These are phyloP conservation scores for Diabrotica balteata DNA, from an alignment of 2,888 invertebrate genomes.

Conservation along the genomic window DNA sequence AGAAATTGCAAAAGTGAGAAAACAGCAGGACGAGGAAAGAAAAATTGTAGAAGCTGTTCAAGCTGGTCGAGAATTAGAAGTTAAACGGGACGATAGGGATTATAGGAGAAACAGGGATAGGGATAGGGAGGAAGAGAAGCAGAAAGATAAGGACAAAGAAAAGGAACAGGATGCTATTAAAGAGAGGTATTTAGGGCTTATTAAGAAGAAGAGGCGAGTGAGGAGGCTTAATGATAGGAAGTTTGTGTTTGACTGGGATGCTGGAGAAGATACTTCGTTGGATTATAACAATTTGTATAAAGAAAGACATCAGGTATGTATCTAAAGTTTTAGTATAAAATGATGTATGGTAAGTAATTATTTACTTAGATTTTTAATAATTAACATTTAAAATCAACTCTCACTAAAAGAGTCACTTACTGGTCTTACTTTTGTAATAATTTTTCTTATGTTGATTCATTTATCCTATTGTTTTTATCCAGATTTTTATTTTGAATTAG, in stretches of 20 bases:
- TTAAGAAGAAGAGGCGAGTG: constrained; percentile 92
- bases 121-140: constrained; percentile 63
- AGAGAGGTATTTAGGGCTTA: constrained; percentile 91
- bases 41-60: constrained; percentile 54
- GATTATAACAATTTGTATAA: constrained; percentile 98
- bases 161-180: constrained; percentile 94
- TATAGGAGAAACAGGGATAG: constrained; percentile 60
- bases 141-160: constrained; percentile 84
- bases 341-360: too few species aligned
- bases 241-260: constrained; percentile 99
- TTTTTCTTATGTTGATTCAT: too few species aligned
- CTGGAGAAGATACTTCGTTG: constrained; percentile 95
- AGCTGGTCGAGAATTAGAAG: constrained; percentile 50
- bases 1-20: constrained; percentile 83
- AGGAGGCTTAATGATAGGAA: constrained; percentile 96
- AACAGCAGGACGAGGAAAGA: constrained; percentile 72
- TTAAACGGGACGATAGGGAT: constrained; percentile 55
- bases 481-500: too few species aligned
- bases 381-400: too few species aligned
- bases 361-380: too few species aligned
- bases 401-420: too few species aligned
- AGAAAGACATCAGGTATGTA: constrained; percentile 82
- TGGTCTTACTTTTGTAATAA: too few species aligned
- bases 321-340: too few species aligned
- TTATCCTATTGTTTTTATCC: too few species aligned